A percentile compares a stretch with the other conserved stretches of the same genome.
These are phyloP conservation scores for Sinosuthora webbiana DNA, from an alignment of 2,113 vertebrate genomes.

Conservation along the genomic window DNA sequence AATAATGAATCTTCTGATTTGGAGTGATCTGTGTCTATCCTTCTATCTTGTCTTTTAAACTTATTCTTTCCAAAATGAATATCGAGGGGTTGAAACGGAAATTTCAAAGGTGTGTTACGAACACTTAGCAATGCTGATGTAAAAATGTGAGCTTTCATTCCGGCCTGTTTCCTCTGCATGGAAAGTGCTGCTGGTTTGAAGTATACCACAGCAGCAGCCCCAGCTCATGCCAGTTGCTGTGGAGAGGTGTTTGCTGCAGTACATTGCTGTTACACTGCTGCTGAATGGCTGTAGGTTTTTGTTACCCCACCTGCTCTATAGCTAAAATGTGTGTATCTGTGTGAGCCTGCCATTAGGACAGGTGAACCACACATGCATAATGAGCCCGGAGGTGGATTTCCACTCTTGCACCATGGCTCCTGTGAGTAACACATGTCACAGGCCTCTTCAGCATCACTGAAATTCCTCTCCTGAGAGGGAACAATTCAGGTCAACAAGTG, in stretches of 20 bases:
- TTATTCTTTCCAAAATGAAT: background rate
- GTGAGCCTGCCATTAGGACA: background rate
- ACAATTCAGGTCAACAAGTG: background rate
- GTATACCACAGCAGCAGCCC: background rate
- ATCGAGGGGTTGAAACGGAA: background rate
- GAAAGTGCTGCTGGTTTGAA: background rate
- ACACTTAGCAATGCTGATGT: background rate
- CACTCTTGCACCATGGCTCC: background rate
- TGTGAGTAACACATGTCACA: background rate
- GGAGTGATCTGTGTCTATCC: background rate
- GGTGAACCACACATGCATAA: background rate
- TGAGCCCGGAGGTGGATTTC: background rate
- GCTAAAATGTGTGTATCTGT: background rate
- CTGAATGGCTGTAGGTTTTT: background rate
- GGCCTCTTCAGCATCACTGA: background rate
- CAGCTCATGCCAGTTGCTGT: background rate
- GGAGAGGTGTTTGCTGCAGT: background rate
- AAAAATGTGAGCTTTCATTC: background rate
- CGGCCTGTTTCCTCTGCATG: background rate
- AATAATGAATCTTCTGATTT: background rate
- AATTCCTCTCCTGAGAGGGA: background rate
- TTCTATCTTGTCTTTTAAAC: background rate
- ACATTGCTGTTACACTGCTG: background rate
- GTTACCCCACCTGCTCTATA: background rate
- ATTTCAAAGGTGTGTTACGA: fast-evolving